A percentile compares a stretch with the other conserved stretches of the same genome.
These are phyloP conservation scores for Cecropterus lyciades DNA, from an alignment of 1,140 invertebrate genomes.

Conservation along the genomic window DNA sequence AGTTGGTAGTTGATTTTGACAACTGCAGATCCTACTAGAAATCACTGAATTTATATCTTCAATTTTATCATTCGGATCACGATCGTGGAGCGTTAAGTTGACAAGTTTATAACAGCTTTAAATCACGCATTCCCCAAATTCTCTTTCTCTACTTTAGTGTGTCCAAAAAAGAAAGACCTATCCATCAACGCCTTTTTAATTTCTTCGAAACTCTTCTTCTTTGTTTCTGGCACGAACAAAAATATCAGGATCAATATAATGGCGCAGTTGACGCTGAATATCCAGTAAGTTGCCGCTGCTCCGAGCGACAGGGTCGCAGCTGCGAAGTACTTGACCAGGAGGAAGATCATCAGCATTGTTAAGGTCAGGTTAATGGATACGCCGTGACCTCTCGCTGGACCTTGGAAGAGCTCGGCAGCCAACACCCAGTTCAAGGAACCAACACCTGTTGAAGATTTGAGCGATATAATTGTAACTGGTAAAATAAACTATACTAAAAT, in stretches of 20 bases:
- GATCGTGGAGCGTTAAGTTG: no score
- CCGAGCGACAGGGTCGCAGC: conserved; percentile 28
- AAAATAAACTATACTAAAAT: no score
- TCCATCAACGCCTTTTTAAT: conserved; percentile 39
- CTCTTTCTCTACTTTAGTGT: neutral
- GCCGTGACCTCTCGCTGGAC: conserved; percentile 50
- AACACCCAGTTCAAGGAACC: conserved; percentile 62
- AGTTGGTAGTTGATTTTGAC: no score
- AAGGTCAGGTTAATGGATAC: conserved; percentile 61
- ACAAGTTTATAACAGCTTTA: no score
- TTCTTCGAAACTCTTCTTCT: conserved; percentile 43
- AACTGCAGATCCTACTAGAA: no score
- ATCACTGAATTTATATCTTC: no score
- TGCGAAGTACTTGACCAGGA: conserved; percentile 66
- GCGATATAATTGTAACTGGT: no score
- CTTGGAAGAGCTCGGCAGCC: conserved; percentile 64
- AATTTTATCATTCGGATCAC: no score
- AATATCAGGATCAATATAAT: conserved; percentile 30
- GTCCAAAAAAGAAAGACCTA: conserved; percentile 14
- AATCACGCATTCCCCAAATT: neutral
- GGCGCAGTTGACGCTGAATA: conserved; percentile 34
- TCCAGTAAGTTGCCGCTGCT: conserved; percentile 42
- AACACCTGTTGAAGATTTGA: conserved; percentile 53
- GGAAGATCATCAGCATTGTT: conserved; percentile 85
- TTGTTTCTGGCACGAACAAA: conserved; percentile 43